These are phyloP conservation scores for Nemoura dubitans DNA, from an alignment of 2,888 invertebrate genomes.

Conservation along the genomic window DNA sequence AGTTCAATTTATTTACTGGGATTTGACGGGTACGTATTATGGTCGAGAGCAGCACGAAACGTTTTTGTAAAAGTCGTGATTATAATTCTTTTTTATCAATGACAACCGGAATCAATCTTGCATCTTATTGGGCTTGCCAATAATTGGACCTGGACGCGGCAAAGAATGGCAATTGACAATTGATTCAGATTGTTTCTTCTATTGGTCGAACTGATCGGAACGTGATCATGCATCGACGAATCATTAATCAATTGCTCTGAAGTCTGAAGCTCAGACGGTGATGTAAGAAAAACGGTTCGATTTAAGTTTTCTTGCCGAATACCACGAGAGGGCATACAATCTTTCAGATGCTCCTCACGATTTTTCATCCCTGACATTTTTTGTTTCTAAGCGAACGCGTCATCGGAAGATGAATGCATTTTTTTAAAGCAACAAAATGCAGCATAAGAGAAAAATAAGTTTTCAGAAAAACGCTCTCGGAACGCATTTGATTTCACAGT, in stretches of 20 bases:
- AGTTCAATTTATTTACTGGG: background rate
- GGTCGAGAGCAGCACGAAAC: too few species aligned
- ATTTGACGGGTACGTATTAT: too few species aligned
- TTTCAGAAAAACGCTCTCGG: background rate
- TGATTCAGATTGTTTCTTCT: background rate
- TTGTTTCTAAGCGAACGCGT: background rate
- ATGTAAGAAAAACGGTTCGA: background rate
- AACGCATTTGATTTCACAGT: background rate
- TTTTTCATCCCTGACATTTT: background rate
- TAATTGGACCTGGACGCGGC: background rate
- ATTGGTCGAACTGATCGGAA: background rate
- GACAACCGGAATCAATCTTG: background rate
- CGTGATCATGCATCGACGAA: background rate
- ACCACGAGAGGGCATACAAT: background rate
- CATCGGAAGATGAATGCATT: background rate
- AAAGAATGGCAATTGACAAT: background rate
- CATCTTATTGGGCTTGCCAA: background rate
- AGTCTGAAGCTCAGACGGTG: background rate
- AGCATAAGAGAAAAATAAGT: background rate
- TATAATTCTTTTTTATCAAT: background rate
- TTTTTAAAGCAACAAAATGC: background rate
- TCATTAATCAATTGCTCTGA: background rate
- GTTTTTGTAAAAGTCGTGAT: background rate
- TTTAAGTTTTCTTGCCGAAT: background rate
- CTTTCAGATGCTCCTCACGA: background rate